Base-by-base conservation (phyloP, 2,113 vertebrate genomes). In the Heterochromis multidens region DNA sequence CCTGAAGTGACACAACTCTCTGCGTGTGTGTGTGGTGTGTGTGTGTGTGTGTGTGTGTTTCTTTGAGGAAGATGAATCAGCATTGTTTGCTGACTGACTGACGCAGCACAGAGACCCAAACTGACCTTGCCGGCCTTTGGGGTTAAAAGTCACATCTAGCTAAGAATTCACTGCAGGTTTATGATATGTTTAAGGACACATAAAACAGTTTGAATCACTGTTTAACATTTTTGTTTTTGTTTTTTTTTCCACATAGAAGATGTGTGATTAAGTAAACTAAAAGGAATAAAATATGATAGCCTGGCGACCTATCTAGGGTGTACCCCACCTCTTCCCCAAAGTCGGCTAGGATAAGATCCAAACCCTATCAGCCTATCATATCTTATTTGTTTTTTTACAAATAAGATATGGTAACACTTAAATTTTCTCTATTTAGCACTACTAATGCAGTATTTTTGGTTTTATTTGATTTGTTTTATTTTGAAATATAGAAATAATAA, bases 61-160 rank as follows among this genome's bases (percentile, higher is more conserved):
- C 40, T 87, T 37, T 77, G 29, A 33, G 74, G 33, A 84, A 43
- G 72, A 78, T 87, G 89, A 92, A 60, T 93, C 91, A 90, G 93
- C 90, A 65, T 81, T 82, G 59, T 89, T 63, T 83, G 27, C 27
- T 35, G 74, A 82, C 31, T 89, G 90, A 88, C 80, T 61, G 78
- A 27, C 79, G 77, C 80, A 65, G 59, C 59, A 33, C 79, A 13
- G 72, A 40, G 72, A 83, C 62, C 46, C 43, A 17, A 10, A 16
- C 40, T 83, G 88, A 83, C 83, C 83, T 81, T 85, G 65, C 76
- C 14, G 54, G 43, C 57, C 77, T 56, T 58, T 40, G 56, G 62
- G 87, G 88, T 90, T 35, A 92, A 88, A 89, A 78, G 79, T 92
- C 91, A 84, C 29, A 29, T 87, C 46, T 4, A 78, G 46, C 63